phyloP scores from a whole-genome alignment of 2,113 vertebrate species.

The Blennius ocellaris region DNA sequence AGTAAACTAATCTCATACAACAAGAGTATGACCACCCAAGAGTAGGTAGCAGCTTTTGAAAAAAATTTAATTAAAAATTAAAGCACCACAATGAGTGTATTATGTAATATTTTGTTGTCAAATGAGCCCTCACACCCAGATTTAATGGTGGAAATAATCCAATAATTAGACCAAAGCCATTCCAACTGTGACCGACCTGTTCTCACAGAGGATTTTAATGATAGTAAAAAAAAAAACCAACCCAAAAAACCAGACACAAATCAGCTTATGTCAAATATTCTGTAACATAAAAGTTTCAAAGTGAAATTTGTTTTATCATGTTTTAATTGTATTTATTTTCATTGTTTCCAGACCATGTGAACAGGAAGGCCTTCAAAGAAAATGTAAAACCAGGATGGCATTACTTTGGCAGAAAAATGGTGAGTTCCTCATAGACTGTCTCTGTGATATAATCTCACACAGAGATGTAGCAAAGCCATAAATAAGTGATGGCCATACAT shows the following conservation, averaged over 20 bases:
- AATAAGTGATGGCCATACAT: neutral
- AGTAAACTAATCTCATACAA: constrained; percentile 43
- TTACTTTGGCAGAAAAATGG: constrained; percentile 98
- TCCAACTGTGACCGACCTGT: neutral
- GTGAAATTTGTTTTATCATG: neutral
- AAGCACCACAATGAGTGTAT: constrained; percentile 35
- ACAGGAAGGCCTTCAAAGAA: constrained; percentile 89
- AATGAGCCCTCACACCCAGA: constrained; percentile 25
- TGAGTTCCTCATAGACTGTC: constrained; percentile 63
- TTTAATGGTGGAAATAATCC: constrained; percentile 34
- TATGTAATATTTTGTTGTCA: constrained; percentile 59
- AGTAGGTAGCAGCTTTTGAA: constrained; percentile 3
- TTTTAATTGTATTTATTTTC: neutral
- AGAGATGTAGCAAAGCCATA: neutral
- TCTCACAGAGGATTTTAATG: neutral
- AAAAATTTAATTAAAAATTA: constrained; percentile 59
- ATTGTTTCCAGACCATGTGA: constrained; percentile 85
- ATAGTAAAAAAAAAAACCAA: constrained; percentile 11
- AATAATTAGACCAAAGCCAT: constrained; percentile 8
- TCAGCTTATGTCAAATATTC: neutral
- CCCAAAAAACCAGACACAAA: too few relatives aligned
- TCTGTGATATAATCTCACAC: neutral
- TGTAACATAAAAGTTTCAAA: neutral
- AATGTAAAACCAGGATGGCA: constrained; percentile 93
- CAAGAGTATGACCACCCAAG: constrained; percentile 50